These are phyloP conservation scores for Brachyptera putata DNA, from an alignment of 2,888 invertebrate species.

Conservation along the genomic window DNA sequence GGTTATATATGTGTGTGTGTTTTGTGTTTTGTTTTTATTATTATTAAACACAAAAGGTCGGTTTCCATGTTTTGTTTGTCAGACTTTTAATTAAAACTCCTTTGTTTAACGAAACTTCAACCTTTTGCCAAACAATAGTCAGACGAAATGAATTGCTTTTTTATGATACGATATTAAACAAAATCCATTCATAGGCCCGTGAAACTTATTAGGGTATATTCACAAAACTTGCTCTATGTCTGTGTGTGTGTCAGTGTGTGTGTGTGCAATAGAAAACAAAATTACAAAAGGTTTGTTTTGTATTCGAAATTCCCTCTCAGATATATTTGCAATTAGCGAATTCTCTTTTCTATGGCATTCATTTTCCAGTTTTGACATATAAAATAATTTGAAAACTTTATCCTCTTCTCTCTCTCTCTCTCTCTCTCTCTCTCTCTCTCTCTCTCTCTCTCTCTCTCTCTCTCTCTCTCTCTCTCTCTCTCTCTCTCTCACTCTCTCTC, in stretches of 20 bases:
- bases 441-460: background rate
- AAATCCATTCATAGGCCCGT: slow-evolving; percentile 30
- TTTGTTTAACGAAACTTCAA: slow-evolving; percentile 20
- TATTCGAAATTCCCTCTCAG: slow-evolving; percentile 1
- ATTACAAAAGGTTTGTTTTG: slow-evolving; percentile 18
- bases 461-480: background rate
- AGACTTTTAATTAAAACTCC: slow-evolving; percentile 20
- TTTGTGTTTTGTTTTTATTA: no score
- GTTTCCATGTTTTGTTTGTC: slow-evolving; percentile 22
- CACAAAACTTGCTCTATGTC: background rate
- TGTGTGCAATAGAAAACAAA: slow-evolving; percentile 8
- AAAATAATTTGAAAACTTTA: slow-evolving; percentile 19
- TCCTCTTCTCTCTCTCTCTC: background rate
- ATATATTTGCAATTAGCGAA: slow-evolving; percentile 19
- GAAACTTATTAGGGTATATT: slow-evolving; percentile 26
- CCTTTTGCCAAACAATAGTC: slow-evolving; percentile 29
- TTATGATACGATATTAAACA: slow-evolving; percentile 26
- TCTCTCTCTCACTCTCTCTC: background rate
- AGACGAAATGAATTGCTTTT: slow-evolving; percentile 31
- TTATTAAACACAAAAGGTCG: slow-evolving; percentile 12
- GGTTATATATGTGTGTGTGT: background rate
- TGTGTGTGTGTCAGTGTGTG: no score
- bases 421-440: background rate
- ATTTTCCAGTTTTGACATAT: slow-evolving; percentile 19
- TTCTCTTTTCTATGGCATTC: slow-evolving; percentile 14